Evolutionary conservation across 2,113 vertebrate genomes (phyloP).

Genomic region (Caloenas nicobarica): DNA sequence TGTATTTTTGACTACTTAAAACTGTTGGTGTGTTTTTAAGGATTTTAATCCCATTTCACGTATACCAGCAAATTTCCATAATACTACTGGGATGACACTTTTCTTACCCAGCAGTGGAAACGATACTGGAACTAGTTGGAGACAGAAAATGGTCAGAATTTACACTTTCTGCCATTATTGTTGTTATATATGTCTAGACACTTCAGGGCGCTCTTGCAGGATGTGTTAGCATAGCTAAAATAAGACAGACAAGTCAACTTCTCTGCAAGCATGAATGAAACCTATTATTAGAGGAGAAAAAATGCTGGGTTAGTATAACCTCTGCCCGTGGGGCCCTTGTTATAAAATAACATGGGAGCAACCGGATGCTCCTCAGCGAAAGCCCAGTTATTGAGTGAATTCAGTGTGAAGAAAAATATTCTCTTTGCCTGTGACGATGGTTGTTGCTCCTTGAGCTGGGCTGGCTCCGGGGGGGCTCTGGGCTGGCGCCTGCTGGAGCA

Average conservation of each 20-base stretch:
- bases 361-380: not conserved
- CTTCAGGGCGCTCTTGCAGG: not conserved
- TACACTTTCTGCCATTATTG: not conserved
- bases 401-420: not conserved
- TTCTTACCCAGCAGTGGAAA: not conserved
- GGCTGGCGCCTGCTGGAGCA: not conserved
- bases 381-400: not conserved
- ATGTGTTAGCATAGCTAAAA: not conserved
- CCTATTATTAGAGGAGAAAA: not conserved
- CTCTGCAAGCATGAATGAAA: conserved; percentile 20
- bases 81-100: not conserved
- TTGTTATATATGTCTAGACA: not conserved
- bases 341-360: not conserved
- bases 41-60: not conserved
- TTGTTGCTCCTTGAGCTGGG: not conserved
- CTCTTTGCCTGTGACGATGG: not conserved
- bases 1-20: not conserved
- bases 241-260: not conserved
- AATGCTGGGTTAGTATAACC: not conserved
- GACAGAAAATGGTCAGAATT: not conserved
- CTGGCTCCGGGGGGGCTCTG: not conserved
- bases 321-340: not conserved
- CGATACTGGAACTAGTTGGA: not conserved
- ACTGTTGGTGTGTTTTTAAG: not conserved
- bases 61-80: not conserved